Percentiles rank a stretch among this genome's conserved stretches.
These are phyloP conservation scores for Bos taurus DNA, from an alignment of 2,113 vertebrate genomes.

Conservation along the genomic window ARS-UCD2.0 NC_037329.1:76725001-76725500, in stretches of 20 bases:
- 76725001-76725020: neutral
- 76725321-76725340: neutral
- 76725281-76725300: neutral
- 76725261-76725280: neutral
- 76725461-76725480: neutral
- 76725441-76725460: neutral
- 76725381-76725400: neutral
- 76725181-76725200: conserved; percentile 30
- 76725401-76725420: neutral
- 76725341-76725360: neutral
- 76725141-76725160: conserved; percentile 43
- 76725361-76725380: neutral
- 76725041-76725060: neutral
- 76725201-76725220: neutral
- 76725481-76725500: neutral
- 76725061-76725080: neutral
- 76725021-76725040: neutral
- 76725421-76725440: neutral
- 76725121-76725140: conserved; percentile 19
- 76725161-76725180: neutral
- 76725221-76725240: neutral
- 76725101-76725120: neutral
- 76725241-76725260: neutral
- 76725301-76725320: neutral
- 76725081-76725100: neutral